Conservation (phyloP, 1,140 invertebrate species). For the Drosophila quadrilineata region DNA sequence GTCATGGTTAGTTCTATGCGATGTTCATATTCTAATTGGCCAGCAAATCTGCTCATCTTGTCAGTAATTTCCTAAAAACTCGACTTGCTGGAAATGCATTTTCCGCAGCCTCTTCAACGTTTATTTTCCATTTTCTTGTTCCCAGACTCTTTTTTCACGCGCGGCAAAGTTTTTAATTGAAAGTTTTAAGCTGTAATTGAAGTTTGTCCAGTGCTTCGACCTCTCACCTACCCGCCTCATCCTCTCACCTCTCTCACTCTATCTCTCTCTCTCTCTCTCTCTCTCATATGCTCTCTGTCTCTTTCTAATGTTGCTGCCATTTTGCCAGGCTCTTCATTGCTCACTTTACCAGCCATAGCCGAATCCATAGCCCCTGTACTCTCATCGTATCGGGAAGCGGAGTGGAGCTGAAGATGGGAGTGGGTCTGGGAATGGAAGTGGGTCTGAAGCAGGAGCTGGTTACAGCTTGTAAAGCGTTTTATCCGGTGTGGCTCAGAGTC, state of each 20-base stretch:
- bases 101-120: slow-evolving; percentile 17
- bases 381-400: neutral
- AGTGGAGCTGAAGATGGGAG: neutral
- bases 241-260: neutral
- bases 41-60: slow-evolving; percentile 30
- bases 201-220: slow-evolving; percentile 55
- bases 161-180: slow-evolving; percentile 63
- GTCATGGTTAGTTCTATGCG: neutral
- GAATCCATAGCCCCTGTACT: too few species aligned
- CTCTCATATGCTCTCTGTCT: too few species aligned
- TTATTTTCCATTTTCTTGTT: slow-evolving; percentile 4
- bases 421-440: neutral
- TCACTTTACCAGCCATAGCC: slow-evolving; percentile 37
- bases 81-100: slow-evolving; percentile 33
- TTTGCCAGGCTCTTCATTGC: slow-evolving; percentile 53
- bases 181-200: slow-evolving; percentile 67
- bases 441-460: slow-evolving; percentile 18
- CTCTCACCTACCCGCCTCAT: slow-evolving; percentile 22
- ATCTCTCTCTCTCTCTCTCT: too few species aligned
- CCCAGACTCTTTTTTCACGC: slow-evolving; percentile 43
- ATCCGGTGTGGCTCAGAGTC: slow-evolving; percentile 32
- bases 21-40: slow-evolving; percentile 23
- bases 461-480: slow-evolving; percentile 53
- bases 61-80: slow-evolving; percentile 34
- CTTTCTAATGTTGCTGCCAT: slow-evolving; percentile 34